Base-by-base conservation (phyloP, 2,888 invertebrate species). In the Napeogenes sylphis region DNA sequence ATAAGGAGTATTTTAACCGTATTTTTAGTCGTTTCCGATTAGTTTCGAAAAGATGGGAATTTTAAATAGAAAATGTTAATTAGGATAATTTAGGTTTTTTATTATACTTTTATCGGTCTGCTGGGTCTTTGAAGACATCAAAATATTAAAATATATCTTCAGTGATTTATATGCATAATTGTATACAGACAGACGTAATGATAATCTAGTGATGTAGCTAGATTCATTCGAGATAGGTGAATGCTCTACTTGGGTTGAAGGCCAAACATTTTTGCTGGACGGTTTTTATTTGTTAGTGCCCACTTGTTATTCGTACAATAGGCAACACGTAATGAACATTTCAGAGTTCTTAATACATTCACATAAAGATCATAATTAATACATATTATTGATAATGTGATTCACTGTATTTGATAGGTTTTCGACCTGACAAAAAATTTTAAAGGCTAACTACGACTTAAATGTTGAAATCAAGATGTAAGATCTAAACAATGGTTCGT, bases 221-320 rank as follows among this genome's bases (percentile, higher is more conserved):
- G 82, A 81, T 81, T 76, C 76, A 74, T 75, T 74, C 71, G 73
- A 72, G 75, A 75, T 78, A 78, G 88, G 85, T 90, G 87, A 90
- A 87, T 76, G 88, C 77, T 85, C 86, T 80, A 75, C 71, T 78
- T 76, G 78, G 77, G 81, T 83, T 84, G 87, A 89, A 90, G 87
- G 90, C 87, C 88, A 84, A 70, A 67, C 77, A 83, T 80, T 84
- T 68, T 68, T 69, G 64, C 64, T 83, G 83, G 83, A 80, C 78
- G 81, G 82, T 84, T 86, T 87, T 84, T 85, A 83, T 79, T 77
- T 80, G 76, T 79, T 75, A 80, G 75, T 75, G 74, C 75, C 73
- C 75, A 75, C 75, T 67, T 65, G 63, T 78, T 81, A 78, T 79
- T 77, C 72, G 80, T 81, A 72, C 77, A 80, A 73, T 73, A 66